Percentiles rank a stretch among this genome's conserved stretches.
These are phyloP conservation scores for Meloidogyne chitwoodi DNA, from an alignment of 1,140 invertebrate genomes.

Conservation along the genomic window DNA sequence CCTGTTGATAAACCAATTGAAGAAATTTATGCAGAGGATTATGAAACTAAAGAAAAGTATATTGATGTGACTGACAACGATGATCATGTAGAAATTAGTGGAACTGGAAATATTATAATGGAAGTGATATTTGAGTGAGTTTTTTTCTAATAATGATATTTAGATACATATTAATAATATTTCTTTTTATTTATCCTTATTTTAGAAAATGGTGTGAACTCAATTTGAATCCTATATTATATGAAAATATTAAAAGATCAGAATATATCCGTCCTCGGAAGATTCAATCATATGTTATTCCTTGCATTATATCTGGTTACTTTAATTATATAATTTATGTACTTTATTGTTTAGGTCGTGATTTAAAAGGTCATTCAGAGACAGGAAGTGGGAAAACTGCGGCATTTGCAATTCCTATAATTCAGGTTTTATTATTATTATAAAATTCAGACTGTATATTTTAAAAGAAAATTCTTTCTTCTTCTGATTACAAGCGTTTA, in stretches of 20 bases:
- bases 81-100: not conserved
- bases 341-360: constrained; percentile 23
- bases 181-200: not conserved
- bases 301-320: constrained; percentile 26
- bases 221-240: not conserved
- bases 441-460: constrained; percentile 60
- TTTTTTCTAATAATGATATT: not conserved
- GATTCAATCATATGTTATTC: constrained; percentile 27
- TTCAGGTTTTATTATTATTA: constrained; percentile 84
- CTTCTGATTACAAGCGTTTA: not conserved
- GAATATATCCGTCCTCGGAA: constrained; percentile 29
- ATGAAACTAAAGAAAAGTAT: not conserved
- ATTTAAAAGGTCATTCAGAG: constrained; percentile 53
- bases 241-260: constrained; percentile 24
- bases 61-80: not conserved
- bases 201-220: not conserved
- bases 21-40: not conserved
- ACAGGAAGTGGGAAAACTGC: constrained; percentile 80
- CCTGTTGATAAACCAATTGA: not conserved
- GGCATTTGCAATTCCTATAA: constrained; percentile 88
- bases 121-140: not conserved
- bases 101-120: not conserved
- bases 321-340: not conserved
- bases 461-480: not conserved
- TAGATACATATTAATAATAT: too few species aligned